Conservation (phyloP, 1,140 invertebrate species). For the Meloidogyne hapla region DNA sequence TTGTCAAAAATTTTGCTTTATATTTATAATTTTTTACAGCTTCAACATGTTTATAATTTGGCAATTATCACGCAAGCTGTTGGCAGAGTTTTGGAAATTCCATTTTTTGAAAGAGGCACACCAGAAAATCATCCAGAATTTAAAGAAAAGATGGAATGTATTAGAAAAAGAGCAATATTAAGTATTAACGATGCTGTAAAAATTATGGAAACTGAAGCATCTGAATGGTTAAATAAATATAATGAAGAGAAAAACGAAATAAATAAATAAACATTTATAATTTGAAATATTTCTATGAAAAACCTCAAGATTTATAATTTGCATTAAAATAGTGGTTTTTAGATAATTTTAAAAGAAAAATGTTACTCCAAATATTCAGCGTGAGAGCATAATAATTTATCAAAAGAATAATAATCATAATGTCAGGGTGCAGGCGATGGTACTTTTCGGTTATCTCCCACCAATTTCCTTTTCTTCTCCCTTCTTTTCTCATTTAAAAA, state of each 20-base stretch:
- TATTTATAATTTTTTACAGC: not conserved
- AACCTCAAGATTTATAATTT: too few relatives aligned
- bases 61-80: not conserved
- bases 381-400: too few relatives aligned
- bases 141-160: slow-evolving; percentile 9
- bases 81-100: slow-evolving; percentile 3
- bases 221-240: slow-evolving; percentile 27
- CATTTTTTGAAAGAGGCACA: slow-evolving; percentile 14
- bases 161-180: not conserved
- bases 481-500: too few relatives aligned
- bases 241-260: not conserved
- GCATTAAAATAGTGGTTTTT: too few relatives aligned
- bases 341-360: too few relatives aligned
- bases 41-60: slow-evolving; percentile 10
- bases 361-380: too few relatives aligned
- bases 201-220: slow-evolving; percentile 5
- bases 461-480: too few relatives aligned
- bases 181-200: not conserved
- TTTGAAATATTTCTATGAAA: too few relatives aligned
- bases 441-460: too few relatives aligned
- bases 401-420: too few relatives aligned
- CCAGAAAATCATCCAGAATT: slow-evolving; percentile 5
- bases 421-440: too few relatives aligned
- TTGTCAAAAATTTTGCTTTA: not conserved
- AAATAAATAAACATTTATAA: not conserved